Evolutionary conservation across 2,888 invertebrate species (phyloP).

Genomic region (Andrena chrysosceles): DNA sequence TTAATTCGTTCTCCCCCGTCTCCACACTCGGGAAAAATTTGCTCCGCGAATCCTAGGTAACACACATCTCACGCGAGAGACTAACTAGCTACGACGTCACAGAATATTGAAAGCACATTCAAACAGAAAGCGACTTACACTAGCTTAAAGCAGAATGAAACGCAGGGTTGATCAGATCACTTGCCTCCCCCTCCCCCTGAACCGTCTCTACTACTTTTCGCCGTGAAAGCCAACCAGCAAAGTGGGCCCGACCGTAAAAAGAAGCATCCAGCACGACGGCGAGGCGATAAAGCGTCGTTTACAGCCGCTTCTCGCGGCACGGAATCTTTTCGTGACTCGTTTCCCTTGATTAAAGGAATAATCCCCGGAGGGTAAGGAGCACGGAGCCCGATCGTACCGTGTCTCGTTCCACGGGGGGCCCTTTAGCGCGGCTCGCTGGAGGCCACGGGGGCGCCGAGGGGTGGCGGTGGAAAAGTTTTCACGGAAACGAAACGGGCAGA

Average conservation of each 20-base stretch:
- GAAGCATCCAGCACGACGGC: too few species aligned
- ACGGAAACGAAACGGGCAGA: constrained; percentile 60
- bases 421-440: constrained; percentile 47
- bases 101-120: too few species aligned
- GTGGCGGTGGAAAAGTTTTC: constrained; percentile 54
- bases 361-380: constrained; percentile 20
- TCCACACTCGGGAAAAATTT: too few species aligned
- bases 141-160: too few species aligned
- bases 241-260: neutral
- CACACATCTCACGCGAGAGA: too few species aligned
- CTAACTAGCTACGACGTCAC: too few species aligned
- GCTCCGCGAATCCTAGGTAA: too few species aligned
- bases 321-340: constrained; percentile 44
- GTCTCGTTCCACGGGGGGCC: constrained; percentile 34
- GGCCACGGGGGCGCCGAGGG: constrained; percentile 21
- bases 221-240: constrained; percentile 4
- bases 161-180: too few species aligned
- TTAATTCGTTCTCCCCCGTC: too few species aligned
- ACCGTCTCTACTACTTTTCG: neutral
- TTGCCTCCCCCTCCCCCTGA: neutral
- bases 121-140: too few species aligned
- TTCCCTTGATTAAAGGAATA: constrained; percentile 58
- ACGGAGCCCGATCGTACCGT: constrained; percentile 28
- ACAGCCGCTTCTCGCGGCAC: constrained; percentile 12
- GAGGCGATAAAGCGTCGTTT: constrained; percentile 34